Evolutionary conservation across 2,113 vertebrate genomes (phyloP).

Genomic region (Aphyosemion australe): DNA sequence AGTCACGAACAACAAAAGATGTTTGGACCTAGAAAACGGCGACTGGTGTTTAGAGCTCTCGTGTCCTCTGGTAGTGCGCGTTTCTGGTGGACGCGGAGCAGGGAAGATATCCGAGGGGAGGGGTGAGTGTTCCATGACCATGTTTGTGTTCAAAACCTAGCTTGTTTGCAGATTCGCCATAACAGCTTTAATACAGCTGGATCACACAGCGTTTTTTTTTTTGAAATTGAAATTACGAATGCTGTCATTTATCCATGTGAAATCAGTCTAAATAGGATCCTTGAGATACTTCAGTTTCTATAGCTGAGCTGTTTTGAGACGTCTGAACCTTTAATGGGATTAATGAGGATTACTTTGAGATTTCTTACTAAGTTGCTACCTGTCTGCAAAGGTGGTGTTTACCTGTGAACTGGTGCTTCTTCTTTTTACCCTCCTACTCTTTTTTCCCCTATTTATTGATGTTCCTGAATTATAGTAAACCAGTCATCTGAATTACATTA

Average conservation of each 20-base stretch:
- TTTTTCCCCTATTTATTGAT: slow-evolving; percentile 8
- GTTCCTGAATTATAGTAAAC: neutral
- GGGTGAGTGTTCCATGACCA: no score
- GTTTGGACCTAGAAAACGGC: no score
- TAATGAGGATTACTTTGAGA: slow-evolving; percentile 29
- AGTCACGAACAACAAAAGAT: no score
- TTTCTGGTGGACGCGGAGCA: no score
- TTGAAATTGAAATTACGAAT: neutral
- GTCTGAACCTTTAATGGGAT: slow-evolving; percentile 4
- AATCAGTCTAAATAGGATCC: neutral
- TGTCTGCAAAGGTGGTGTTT: slow-evolving; percentile 5
- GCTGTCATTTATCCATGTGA: neutral
- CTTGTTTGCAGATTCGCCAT: no score
- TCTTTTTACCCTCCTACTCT: neutral
- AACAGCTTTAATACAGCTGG: no score
- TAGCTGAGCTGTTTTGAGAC: neutral
- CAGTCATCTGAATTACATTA: neutral
- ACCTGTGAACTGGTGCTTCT: neutral
- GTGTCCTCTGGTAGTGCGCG: no score
- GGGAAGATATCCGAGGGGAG: no score
- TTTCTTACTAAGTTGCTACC: slow-evolving; percentile 15
- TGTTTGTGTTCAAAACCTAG: no score
- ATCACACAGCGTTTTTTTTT: slow-evolving; percentile 11
- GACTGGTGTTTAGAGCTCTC: no score
- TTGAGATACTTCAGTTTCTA: neutral